Evolutionary conservation across 2,797 vertebrate species (phyloP).

Genomic region (Megaceryle alcyon): DNA sequence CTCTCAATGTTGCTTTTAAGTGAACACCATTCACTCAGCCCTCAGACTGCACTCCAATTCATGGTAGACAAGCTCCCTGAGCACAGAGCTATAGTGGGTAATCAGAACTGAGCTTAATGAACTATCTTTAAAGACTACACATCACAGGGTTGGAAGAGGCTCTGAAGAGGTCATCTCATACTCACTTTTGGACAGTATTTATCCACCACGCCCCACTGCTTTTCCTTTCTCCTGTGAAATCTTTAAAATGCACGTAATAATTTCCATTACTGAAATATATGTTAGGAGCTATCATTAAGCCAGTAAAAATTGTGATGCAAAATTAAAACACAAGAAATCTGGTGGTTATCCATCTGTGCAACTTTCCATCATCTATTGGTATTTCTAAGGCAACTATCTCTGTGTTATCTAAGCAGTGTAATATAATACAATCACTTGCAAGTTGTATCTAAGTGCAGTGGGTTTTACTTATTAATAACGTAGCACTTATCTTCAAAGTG

Average conservation of each 20-base stretch:
- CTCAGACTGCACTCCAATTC: neutral
- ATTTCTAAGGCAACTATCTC: constrained; percentile 64
- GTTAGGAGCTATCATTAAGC: neutral
- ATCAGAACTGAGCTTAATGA: neutral
- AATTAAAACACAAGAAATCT: constrained; percentile 2
- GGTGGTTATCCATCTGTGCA: neutral
- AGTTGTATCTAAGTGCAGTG: constrained; percentile 51
- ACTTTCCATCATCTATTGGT: neutral
- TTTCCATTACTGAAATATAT: neutral
- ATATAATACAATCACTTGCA: constrained; percentile 52
- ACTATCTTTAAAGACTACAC: neutral
- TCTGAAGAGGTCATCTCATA: neutral
- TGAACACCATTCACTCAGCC: neutral
- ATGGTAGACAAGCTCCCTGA: neutral
- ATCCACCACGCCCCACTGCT: neutral
- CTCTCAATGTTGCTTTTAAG: neutral
- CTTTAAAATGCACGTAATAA: neutral
- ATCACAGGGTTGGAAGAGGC: neutral
- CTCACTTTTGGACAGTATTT: neutral
- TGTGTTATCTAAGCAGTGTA: constrained; percentile 54
- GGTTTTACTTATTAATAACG: constrained; percentile 62
- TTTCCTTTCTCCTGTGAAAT: neutral
- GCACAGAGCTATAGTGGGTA: neutral
- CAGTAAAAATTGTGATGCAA: neutral
- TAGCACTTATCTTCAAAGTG: constrained; percentile 67